phyloP scores from a whole-genome alignment of 1,140 invertebrate genomes.

The Bombus picipes region DNA sequence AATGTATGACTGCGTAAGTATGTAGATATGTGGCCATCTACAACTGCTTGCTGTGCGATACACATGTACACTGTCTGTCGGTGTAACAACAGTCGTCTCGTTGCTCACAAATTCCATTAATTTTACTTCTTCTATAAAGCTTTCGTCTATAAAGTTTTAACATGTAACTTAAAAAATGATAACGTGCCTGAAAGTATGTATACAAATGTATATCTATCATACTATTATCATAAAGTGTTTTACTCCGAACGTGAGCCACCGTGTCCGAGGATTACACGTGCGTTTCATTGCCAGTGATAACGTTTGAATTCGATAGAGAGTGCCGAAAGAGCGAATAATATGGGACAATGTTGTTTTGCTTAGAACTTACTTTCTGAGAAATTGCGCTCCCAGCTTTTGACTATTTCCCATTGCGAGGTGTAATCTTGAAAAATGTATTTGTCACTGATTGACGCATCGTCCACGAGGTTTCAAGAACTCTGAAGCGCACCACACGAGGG shows the following conservation, averaged over 20 bases:
- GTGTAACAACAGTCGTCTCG: neutral
- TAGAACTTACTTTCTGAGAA: slow-evolving; percentile 37
- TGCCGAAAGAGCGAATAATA: neutral
- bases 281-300: neutral
- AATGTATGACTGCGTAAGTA: neutral
- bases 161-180: neutral
- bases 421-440: slow-evolving; percentile 63
- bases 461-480: slow-evolving; percentile 63
- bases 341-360: neutral
- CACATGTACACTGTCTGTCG: neutral
- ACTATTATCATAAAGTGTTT: neutral
- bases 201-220: neutral
- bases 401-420: slow-evolving; percentile 30
- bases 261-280: slow-evolving; percentile 19
- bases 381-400: slow-evolving; percentile 15
- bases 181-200: neutral
- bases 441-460: slow-evolving; percentile 42
- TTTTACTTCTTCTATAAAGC: neutral
- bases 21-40: neutral
- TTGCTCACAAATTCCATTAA: neutral
- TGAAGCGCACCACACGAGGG: slow-evolving; percentile 70
- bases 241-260: neutral
- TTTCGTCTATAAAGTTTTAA: neutral
- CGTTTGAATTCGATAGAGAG: neutral
- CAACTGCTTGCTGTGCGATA: neutral